Evolutionary conservation across 2,113 vertebrate genomes (phyloP), one percentile per base, ranked within the genome.

Genomic region (Anseranas semipalmata): DNA sequence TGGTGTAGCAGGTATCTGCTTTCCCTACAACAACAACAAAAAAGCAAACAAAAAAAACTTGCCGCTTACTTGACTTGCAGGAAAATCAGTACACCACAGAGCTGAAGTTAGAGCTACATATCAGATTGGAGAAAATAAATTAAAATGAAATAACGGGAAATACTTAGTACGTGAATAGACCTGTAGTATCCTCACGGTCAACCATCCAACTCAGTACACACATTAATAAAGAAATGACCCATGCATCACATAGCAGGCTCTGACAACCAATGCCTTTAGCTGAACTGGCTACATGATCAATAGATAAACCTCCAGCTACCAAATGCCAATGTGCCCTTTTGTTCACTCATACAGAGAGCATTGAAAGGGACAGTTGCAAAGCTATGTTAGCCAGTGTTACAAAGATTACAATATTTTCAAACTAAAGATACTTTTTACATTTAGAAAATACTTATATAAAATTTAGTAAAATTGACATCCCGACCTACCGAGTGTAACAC

Each of bases 371-470:
- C 52, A 73, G 71, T 7, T 77, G 84, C 45, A 67, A 88, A 97
- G 81, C 63, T 78, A 88, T 50, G 10, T 55, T 90, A 87, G 85
- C 80, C 90, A 95, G 78, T n/a, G 89, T 93, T 94, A 96, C 90
- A 96, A 89, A 93, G 95, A 65, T 87, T 91, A 96, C 95, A 66
- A 77, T 65, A 76, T 70, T 66, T 93, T 84, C 85, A 77, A 96
- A 92, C 92, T 79, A 93, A 95, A 93, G 70, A 93, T 85, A 85
- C 74, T 87, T 82, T 92, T 85, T 93, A 97, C 92, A 96, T 20
- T 95, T 96, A 94, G 93, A 96, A 97, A 97, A 97, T 75, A 66
- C 74, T 48, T 35, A 48, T 94, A 94, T 30, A 89, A 95, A 90
- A 89, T 52, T 63, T 59, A 46, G 78, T 30, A 93, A 90, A 96